Evolutionary conservation across 2,888 invertebrate species (phyloP).

Genomic region (Rhopalosiphum nymphaeae): DNA sequence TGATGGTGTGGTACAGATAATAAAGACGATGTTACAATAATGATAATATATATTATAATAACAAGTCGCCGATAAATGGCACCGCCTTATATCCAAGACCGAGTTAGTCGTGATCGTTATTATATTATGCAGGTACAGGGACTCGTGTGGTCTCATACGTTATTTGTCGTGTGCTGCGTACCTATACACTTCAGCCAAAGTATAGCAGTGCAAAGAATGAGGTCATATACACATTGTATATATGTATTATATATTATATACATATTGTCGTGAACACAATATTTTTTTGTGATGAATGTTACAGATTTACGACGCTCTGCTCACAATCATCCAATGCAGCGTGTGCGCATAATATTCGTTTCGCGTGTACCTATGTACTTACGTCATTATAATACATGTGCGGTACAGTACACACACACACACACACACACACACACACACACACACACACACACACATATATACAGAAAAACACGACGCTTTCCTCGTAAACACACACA

Average conservation of each 20-base stretch:
- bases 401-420: background rate
- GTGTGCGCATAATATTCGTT: constrained; percentile 8
- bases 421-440: no score
- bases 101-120: constrained; percentile 4
- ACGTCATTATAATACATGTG: constrained; percentile 8
- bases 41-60: background rate
- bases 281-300: constrained; percentile 39
- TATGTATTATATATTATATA: background rate
- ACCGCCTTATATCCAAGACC: background rate
- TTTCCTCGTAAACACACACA: background rate
- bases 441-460: no score
- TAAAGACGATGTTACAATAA: background rate
- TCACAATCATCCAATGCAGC: constrained; percentile 1
- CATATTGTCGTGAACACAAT: constrained; percentile 32
- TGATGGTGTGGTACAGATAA: background rate
- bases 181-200: background rate
- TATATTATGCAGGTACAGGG: background rate
- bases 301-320: constrained; percentile 22
- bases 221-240: constrained; percentile 16
- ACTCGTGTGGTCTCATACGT: background rate
- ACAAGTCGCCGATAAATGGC: background rate
- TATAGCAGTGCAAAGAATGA: background rate
- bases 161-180: background rate
- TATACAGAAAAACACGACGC: background rate
- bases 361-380: constrained; percentile 33